A percentile compares a stretch with the other conserved stretches of the same genome.
Evolutionary conservation across 2,113 vertebrate genomes (phyloP).

Genomic region (Solea solea): DNA sequence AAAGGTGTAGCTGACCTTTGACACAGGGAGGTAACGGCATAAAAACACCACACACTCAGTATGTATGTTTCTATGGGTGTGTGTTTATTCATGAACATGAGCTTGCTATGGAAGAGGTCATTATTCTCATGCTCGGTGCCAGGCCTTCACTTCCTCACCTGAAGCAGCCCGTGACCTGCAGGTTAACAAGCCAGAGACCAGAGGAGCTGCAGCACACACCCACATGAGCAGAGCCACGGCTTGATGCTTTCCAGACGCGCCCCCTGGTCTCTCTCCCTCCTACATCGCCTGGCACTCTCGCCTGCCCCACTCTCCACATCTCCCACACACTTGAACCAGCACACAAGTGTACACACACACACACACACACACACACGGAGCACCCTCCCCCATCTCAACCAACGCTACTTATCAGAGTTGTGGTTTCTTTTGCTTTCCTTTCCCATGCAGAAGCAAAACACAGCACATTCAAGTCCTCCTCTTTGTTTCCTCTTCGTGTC

Average conservation of each 20-base stretch:
- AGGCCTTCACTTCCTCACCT: constrained; percentile 71
- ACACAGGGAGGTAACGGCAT: neutral
- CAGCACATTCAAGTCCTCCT: constrained; percentile 3
- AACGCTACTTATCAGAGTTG: constrained; percentile 59
- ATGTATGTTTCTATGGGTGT: constrained; percentile 5
- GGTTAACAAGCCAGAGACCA: constrained; percentile 72
- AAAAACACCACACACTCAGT: neutral
- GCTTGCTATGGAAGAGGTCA: constrained; percentile 44
- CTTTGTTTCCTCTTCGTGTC: constrained; percentile 5
- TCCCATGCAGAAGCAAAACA: constrained; percentile 58
- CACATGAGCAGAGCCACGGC: constrained; percentile 33
- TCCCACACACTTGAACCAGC: constrained; percentile 33
- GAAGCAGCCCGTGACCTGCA: constrained; percentile 70
- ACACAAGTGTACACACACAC: constrained; percentile 27
- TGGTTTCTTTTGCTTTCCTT: constrained; percentile 52
- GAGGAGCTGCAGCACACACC: constrained; percentile 44
- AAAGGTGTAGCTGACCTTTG: constrained; percentile 6
- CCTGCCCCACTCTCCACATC: constrained; percentile 46
- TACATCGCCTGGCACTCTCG: constrained; percentile 61
- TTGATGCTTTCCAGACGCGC: constrained; percentile 76
- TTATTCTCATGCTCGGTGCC: constrained; percentile 65
- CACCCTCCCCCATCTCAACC: constrained; percentile 41
- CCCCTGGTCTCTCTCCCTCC: constrained; percentile 49
- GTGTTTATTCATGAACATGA: constrained; percentile 53
- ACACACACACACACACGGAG: constrained; percentile 22